Conservation (phyloP, 2,888 invertebrate species). For the Rotaria sp. region DNA sequence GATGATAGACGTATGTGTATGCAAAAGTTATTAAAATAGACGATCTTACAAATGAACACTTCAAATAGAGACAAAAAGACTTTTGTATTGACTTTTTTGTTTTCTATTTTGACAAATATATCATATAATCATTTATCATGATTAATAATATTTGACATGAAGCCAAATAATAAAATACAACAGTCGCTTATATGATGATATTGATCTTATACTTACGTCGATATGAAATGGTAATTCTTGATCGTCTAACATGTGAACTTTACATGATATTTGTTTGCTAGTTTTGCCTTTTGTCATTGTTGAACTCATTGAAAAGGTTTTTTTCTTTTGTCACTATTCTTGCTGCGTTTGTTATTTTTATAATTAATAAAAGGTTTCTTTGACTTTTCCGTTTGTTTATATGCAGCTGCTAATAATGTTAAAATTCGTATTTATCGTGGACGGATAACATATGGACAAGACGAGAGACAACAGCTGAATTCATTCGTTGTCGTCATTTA, state of each 20-base stretch:
- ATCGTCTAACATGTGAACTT: slow-evolving; percentile 37
- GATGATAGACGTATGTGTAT: background rate
- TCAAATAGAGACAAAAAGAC: background rate
- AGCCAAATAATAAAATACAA: background rate
- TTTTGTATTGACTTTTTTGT: background rate
- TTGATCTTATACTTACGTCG: slow-evolving; percentile 31
- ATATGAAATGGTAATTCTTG: slow-evolving; percentile 40
- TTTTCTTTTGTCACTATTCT: background rate
- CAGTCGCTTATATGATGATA: background rate
- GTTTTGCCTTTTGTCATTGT: slow-evolving; percentile 21
- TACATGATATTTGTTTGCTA: slow-evolving; percentile 12
- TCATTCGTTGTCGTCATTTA: background rate
- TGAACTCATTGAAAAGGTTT: background rate
- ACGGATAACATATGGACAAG: slow-evolving; percentile 12
- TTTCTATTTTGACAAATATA: background rate
- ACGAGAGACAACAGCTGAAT: slow-evolving; percentile 1
- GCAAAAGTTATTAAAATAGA: background rate
- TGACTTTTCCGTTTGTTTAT: background rate
- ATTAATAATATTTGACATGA: background rate
- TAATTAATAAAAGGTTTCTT: background rate
- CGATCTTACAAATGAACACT: background rate
- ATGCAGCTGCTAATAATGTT: background rate
- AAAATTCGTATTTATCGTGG: background rate
- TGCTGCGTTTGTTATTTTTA: background rate
- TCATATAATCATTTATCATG: background rate